These are phyloP conservation scores for Apodemus sylvaticus DNA, from an alignment of 2,113 vertebrate genomes.

Conservation along the genomic window DNA sequence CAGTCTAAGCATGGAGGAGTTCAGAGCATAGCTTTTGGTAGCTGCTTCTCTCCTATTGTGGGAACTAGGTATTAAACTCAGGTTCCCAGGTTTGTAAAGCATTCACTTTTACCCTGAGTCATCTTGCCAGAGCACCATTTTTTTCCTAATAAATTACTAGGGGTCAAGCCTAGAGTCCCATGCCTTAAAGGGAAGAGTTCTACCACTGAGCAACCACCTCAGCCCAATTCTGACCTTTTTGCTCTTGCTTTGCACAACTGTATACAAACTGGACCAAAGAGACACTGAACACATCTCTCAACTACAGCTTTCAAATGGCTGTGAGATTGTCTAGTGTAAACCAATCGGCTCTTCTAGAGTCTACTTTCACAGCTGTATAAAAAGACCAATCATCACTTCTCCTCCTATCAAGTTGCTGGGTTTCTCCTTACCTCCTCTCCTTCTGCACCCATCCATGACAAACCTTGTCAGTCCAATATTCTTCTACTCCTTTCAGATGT, in stretches of 20 bases:
- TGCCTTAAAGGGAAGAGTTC: neutral
- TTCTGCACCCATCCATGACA: neutral
- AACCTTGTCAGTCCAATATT: neutral
- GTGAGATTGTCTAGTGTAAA: rapidly evolving
- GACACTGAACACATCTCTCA: neutral
- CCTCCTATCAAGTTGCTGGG: neutral
- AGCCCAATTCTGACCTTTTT: neutral
- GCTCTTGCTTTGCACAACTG: neutral
- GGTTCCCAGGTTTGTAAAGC: neutral
- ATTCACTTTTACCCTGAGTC: neutral
- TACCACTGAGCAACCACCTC: neutral
- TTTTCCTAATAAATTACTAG: neutral
- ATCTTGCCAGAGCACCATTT: neutral
- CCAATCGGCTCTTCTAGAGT: neutral
- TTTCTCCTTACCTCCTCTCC: neutral
- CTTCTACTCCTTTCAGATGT: neutral
- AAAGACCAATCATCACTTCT: neutral
- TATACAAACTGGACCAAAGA: rapidly evolving
- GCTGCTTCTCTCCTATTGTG: neutral
- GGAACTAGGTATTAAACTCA: neutral
- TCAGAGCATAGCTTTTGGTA: neutral
- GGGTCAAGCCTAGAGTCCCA: neutral
- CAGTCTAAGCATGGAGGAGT: too few relatives aligned
- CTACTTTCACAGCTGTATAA: neutral
- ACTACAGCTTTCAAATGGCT: neutral